phyloP scores from a whole-genome alignment of 2,113 vertebrate species.

The Albula goreensis region DNA sequence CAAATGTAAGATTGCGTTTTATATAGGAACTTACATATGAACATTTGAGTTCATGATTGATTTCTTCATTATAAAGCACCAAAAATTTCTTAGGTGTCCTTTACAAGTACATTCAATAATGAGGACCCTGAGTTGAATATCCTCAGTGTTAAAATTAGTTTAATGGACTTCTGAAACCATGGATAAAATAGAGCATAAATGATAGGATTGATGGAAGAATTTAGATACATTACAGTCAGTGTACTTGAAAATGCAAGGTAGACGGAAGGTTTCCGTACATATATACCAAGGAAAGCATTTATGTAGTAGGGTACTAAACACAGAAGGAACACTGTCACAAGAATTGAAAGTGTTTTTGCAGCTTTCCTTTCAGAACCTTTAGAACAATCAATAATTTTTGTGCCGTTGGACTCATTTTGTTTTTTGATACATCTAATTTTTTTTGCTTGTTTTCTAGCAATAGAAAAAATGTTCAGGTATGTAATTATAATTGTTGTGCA shows the following conservation, averaged over 20 bases:
- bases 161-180: conserved; percentile 45
- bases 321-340: conserved; percentile 35
- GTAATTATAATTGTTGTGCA: conserved; percentile 28
- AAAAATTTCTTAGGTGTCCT: background rate
- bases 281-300: conserved; percentile 19
- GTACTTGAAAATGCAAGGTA: conserved; percentile 16
- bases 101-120: conserved; percentile 27
- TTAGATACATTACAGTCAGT: conserved; percentile 36
- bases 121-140: conserved; percentile 34
- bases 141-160: conserved; percentile 47
- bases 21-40: background rate
- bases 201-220: conserved; percentile 48
- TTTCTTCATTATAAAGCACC: background rate
- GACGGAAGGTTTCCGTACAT: background rate
- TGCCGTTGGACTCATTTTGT: background rate
- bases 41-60: background rate
- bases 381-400: background rate
- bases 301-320: conserved; percentile 43
- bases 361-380: conserved; percentile 27
- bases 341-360: conserved; percentile 24
- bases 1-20: too few species aligned
- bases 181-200: conserved; percentile 50
- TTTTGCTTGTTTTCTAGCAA: conserved; percentile 21
- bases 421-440: background rate
- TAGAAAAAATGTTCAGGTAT: conserved; percentile 28